A percentile compares a stretch with the other conserved stretches of the same genome.
Conservation (phyloP, 2,797 vertebrate genomes). For the Trachurus trachurus region DNA sequence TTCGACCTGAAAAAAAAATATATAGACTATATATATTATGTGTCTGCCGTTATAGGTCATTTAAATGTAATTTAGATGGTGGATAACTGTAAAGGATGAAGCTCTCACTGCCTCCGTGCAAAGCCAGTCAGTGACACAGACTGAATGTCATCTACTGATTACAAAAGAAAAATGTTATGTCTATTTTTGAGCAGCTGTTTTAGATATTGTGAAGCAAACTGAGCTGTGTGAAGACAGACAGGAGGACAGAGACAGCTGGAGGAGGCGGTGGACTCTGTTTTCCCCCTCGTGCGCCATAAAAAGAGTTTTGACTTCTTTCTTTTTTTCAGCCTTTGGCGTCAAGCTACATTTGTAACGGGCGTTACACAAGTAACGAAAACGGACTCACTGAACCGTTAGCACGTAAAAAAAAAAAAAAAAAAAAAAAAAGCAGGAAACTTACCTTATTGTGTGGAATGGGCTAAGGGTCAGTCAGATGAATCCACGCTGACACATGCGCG, state of each 20-base stretch:
- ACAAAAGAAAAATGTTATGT: neutral
- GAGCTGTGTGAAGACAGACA: neutral
- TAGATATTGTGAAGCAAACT: neutral
- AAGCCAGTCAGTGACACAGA: neutral
- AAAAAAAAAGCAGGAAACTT: slow-evolving; percentile 57
- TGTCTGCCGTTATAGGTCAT: neutral
- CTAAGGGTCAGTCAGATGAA: slow-evolving; percentile 34
- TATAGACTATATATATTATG: neutral
- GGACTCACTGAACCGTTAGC: neutral
- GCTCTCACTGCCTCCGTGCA: neutral
- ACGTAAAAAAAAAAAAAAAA: neutral
- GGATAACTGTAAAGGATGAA: neutral
- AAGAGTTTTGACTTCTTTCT: neutral
- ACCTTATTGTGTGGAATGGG: slow-evolving; percentile 71
- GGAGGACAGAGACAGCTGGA: neutral
- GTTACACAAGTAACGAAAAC: neutral
- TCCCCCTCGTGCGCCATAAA: neutral
- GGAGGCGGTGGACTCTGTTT: neutral
- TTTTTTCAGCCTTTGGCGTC: neutral
- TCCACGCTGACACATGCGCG: slow-evolving; percentile 40
- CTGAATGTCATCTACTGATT: neutral
- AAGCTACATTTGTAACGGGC: neutral
- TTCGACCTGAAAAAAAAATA: neutral
- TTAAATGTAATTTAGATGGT: neutral
- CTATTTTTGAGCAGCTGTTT: neutral